phyloP scores from a whole-genome alignment of 2,888 invertebrate species.

The Ectemnius cavifrons region DNA sequence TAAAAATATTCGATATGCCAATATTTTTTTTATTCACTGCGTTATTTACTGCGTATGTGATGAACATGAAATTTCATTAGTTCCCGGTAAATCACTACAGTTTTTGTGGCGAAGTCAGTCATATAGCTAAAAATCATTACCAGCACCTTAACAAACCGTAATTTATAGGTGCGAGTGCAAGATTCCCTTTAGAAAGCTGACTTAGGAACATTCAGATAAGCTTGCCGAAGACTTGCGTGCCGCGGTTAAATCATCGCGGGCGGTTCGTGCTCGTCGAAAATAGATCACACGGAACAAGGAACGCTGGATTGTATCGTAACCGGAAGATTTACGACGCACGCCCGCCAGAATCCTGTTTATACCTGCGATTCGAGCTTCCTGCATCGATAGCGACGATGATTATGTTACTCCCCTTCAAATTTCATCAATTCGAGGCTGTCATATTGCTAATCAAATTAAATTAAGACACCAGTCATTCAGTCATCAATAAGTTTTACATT shows the following conservation, averaged over 20 bases:
- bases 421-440: too few species aligned
- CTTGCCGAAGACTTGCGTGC: slow-evolving; percentile 23
- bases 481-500: too few species aligned
- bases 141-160: not conserved
- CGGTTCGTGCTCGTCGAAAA: slow-evolving; percentile 46
- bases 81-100: not conserved
- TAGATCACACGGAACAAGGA: slow-evolving; percentile 28
- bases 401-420: too few species aligned
- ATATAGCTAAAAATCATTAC: not conserved
- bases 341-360: too few species aligned
- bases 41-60: too few species aligned
- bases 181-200: slow-evolving; percentile 28
- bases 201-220: slow-evolving; percentile 31
- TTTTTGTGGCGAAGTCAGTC: not conserved
- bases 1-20: too few species aligned
- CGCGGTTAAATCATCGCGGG: slow-evolving; percentile 58
- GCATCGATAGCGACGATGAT: too few species aligned
- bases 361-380: too few species aligned
- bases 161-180: not conserved
- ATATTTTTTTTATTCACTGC: too few species aligned
- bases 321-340: slow-evolving; percentile 34
- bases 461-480: too few species aligned
- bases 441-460: too few species aligned
- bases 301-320: slow-evolving; percentile 37
- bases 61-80: not conserved